Conservation (phyloP, 1,140 invertebrate species). For the Sycophaga agraensis region DNA sequence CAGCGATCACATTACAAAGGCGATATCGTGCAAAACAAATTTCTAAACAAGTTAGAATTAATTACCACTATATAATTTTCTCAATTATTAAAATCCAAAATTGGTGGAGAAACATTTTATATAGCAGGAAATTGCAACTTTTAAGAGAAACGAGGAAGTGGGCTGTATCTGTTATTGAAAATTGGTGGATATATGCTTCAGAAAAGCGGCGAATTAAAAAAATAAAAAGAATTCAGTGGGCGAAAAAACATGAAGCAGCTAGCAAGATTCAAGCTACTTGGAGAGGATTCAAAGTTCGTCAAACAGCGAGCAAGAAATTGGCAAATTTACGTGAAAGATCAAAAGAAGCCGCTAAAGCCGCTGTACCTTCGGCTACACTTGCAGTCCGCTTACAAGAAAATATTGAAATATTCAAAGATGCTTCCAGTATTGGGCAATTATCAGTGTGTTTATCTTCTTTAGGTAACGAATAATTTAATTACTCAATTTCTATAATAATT, state of each 20-base stretch:
- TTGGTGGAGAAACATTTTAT: slow-evolving; percentile 42
- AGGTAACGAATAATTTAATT: slow-evolving; percentile 35
- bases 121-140: slow-evolving; percentile 23
- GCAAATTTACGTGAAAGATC: slow-evolving; percentile 54
- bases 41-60: slow-evolving; percentile 39
- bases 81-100: slow-evolving; percentile 48
- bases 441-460: slow-evolving; percentile 41
- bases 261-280: slow-evolving; percentile 68
- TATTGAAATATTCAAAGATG: slow-evolving; percentile 35
- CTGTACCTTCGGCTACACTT: slow-evolving; percentile 34
- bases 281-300: slow-evolving; percentile 62
- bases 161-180: slow-evolving; percentile 28
- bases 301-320: slow-evolving; percentile 43
- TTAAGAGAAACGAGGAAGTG: background rate
- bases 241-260: slow-evolving; percentile 54
- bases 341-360: slow-evolving; percentile 53
- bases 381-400: slow-evolving; percentile 35
- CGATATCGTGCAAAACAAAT: slow-evolving; percentile 41
- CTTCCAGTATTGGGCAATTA: slow-evolving; percentile 39
- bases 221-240: slow-evolving; percentile 44
- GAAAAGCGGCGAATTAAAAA: slow-evolving; percentile 52
- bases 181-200: slow-evolving; percentile 31
- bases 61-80: slow-evolving; percentile 39
- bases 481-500: background rate
- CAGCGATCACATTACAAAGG: slow-evolving; percentile 49